These are phyloP conservation scores for Trialeurodes vaporariorum DNA, from an alignment of 1,140 invertebrate genomes.

Conservation along the genomic window DNA sequence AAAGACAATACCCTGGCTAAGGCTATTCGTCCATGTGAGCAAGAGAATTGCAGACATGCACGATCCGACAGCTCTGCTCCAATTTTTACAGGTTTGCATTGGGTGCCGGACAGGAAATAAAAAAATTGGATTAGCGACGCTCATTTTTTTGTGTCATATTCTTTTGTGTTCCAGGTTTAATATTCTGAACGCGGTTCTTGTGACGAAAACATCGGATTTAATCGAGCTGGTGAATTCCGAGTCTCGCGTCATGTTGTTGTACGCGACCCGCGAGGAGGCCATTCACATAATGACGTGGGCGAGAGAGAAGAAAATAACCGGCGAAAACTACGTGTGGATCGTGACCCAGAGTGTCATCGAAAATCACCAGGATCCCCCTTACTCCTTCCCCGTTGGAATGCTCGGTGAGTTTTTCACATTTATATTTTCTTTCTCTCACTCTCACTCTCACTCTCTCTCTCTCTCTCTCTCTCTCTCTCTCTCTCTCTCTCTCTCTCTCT, in stretches of 20 bases:
- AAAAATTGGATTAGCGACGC: no score
- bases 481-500: slow-evolving; percentile 4
- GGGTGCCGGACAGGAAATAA: no score
- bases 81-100: no score
- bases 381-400: slow-evolving; percentile 75
- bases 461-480: slow-evolving; percentile 5
- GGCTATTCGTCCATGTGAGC: no score
- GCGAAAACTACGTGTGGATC: slow-evolving; percentile 93
- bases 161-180: slow-evolving; percentile 45
- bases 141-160: not conserved
- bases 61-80: no score
- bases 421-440: slow-evolving; percentile 1
- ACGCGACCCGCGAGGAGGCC: slow-evolving; percentile 79
- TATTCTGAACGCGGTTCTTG: slow-evolving; percentile 69
- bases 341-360: slow-evolving; percentile 89
- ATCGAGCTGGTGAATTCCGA: slow-evolving; percentile 76
- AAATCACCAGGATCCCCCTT: slow-evolving; percentile 42
- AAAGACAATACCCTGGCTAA: no score
- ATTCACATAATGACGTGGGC: slow-evolving; percentile 70
- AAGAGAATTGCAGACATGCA: no score
- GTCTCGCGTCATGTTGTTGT: slow-evolving; percentile 84
- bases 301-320: slow-evolving; percentile 71
- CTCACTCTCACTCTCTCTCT: not conserved
- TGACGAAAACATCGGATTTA: slow-evolving; percentile 53
- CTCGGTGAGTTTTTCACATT: slow-evolving; percentile 51